Conservation (phyloP, 2,797 vertebrate genomes). For the Gadopsis marmoratus region DNA sequence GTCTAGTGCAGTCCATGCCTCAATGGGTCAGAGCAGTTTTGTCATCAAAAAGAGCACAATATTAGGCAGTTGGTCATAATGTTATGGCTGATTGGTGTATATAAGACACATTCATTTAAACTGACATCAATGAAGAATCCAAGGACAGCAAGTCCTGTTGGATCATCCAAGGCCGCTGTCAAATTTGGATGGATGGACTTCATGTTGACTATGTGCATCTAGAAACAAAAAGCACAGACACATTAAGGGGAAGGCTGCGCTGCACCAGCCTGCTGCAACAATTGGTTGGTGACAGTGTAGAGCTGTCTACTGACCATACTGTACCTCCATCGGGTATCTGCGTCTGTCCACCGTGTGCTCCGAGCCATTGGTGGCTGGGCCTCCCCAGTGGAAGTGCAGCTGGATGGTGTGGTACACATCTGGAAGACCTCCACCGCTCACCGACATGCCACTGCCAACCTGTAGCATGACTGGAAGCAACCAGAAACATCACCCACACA, state of each 20-base stretch:
- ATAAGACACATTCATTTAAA: constrained; percentile 1
- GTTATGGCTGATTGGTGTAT: no score
- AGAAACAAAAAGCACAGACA: constrained; percentile 25
- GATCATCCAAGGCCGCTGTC: constrained; percentile 82
- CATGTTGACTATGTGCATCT: constrained; percentile 91
- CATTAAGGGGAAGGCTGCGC: constrained; percentile 20
- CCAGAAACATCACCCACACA: background rate
- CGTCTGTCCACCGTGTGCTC: constrained; percentile 88
- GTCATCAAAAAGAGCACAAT: no score
- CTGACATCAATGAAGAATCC: constrained; percentile 88
- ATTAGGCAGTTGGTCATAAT: no score
- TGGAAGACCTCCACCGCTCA: constrained; percentile 87
- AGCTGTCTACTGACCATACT: constrained; percentile 70
- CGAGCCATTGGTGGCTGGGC: constrained; percentile 80
- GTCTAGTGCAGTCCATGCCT: no score
- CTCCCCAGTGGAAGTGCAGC: constrained; percentile 93
- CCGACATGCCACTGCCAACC: constrained; percentile 81
- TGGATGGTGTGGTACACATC: constrained; percentile 85
- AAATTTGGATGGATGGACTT: constrained; percentile 85
- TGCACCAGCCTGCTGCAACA: background rate
- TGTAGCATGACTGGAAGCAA: constrained; percentile 83
- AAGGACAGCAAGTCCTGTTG: constrained; percentile 87
- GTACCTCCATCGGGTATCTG: constrained; percentile 90
- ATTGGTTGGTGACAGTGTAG: constrained; percentile 18
- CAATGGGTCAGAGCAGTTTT: no score